Evolutionary conservation across 64 coral and sea anemone species (phyloP), one percentile per base, ranked within the genome.

Genomic region (Actinia equina): DNA sequence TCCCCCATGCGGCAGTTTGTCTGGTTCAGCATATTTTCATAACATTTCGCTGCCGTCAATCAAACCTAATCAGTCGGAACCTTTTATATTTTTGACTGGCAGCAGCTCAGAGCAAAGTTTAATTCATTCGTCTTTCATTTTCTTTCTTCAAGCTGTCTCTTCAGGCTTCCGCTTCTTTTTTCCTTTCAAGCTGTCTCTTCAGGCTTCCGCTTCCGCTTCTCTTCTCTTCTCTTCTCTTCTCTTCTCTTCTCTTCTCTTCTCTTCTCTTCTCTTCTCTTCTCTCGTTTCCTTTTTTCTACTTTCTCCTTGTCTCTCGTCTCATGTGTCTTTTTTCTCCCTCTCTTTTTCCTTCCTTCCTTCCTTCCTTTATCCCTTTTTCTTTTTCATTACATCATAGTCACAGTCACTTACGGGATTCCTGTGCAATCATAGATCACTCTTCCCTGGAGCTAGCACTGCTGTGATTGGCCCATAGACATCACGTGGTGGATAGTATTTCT

Each of bases 401-500:
- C 46, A 49, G 46, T 60, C 17, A 60, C 16, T 5, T 4, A 12
- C 15, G 59, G 59, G 59, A 0, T 60, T 18, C 59, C 59, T 60
- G 12, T 60, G 18, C 2, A 18, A 37, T 23, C n/a, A 8, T 69
- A n/a, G 22, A n/a, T 10, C 19, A 0, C 8, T 25, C 10, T 6
- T 79, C 25, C 77, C 44, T 84, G 82, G 44, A 11, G 23, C 82
- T 84, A 84, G 27, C 10, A 6, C 16, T 22, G 52, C 37, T 58
- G 4, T 88, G 91, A 88, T 92, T 92, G 86, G 91, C 17, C 80
- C 43, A 22, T 17, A 9, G 2, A 14, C 51, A n/a, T 92, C 91
- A 92, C 91, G 86, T 92, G 91, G 19, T 84, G 55, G 20, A 17
- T 59, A 43, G 82, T 82, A 55, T 81, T 84, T 82, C 83, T 92